A percentile compares a stretch with the other conserved stretches of the same genome.
phyloP scores from a whole-genome alignment of 2,113 vertebrate genomes.

The Brachyhypopomus occidentalis region DNA sequence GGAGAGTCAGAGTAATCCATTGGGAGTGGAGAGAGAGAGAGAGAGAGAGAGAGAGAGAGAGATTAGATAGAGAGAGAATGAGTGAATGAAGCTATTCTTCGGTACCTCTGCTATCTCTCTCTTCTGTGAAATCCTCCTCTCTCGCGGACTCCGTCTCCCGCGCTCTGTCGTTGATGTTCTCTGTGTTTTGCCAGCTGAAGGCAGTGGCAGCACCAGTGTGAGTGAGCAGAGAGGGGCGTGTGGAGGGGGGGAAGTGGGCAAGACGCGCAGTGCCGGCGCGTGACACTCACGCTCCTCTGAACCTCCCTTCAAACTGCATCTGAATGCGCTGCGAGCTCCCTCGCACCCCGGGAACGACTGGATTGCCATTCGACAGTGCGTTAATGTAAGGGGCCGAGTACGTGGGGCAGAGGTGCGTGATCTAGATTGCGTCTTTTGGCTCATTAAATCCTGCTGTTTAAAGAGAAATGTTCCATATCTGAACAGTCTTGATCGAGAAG shows the following conservation, averaged over 20 bases:
- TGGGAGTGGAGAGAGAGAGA: conserved; percentile 14
- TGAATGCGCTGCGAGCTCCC: neutral
- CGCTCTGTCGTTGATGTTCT: conserved; percentile 11
- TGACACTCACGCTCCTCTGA: neutral
- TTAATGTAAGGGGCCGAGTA: neutral
- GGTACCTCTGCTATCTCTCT: conserved; percentile 41
- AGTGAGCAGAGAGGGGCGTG: neutral
- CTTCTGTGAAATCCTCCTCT: neutral
- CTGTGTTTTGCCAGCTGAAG: neutral
- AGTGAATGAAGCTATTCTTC: conserved; percentile 25
- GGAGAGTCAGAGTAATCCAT: conserved; percentile 20
- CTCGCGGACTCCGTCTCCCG: neutral
- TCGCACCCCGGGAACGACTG: neutral
- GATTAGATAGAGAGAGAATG: conserved; percentile 14
- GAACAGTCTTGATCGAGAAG: neutral
- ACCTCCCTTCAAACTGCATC: conserved; percentile 12
- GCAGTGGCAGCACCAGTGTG: neutral
- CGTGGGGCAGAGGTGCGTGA: neutral
- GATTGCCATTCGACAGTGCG: neutral
- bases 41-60: conserved; percentile 1
- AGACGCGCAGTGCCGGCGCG: neutral
- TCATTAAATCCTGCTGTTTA: neutral
- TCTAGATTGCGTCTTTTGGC: neutral
- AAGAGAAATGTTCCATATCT: conserved; percentile 1
- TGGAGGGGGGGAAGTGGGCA: conserved; percentile 10